These are phyloP conservation scores for Seriola rivoliana DNA, from an alignment of 2,113 vertebrate genomes.

Conservation along the genomic window DNA sequence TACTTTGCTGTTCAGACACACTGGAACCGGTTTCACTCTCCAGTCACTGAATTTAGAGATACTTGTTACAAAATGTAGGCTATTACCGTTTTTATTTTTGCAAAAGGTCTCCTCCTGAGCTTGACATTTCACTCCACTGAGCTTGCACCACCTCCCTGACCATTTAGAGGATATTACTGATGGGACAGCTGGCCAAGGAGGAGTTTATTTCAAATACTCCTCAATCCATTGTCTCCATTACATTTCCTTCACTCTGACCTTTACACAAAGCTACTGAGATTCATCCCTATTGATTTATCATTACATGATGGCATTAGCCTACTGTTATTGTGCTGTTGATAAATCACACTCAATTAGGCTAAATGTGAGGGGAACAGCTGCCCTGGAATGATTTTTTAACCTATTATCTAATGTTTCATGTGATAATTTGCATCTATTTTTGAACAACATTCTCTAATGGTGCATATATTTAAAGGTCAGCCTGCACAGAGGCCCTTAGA, in stretches of 20 bases:
- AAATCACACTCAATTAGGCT: constrained; percentile 52
- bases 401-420: not conserved
- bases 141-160: constrained; percentile 6
- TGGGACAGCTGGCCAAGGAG: constrained; percentile 18
- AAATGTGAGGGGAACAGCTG: constrained; percentile 52
- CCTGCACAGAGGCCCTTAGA: not conserved
- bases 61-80: not conserved
- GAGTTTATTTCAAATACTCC: constrained; percentile 51
- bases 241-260: constrained; percentile 58
- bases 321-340: constrained; percentile 47
- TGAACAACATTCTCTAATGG: not conserved
- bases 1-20: not conserved
- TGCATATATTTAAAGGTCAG: constrained; percentile 36
- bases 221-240: constrained; percentile 41
- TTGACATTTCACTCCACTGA: constrained; percentile 39
- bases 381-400: not conserved
- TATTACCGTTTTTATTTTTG: not conserved
- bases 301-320: constrained; percentile 46
- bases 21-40: not conserved
- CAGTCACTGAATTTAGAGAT: not conserved
- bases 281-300: constrained; percentile 50
- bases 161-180: constrained; percentile 46
- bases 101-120: constrained; percentile 21
- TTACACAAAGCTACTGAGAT: constrained; percentile 56
- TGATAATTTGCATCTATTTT: constrained; percentile 26